Evolutionary conservation across 1,140 invertebrate species (phyloP).

Genomic region (Cataglyphis hispanica): DNA sequence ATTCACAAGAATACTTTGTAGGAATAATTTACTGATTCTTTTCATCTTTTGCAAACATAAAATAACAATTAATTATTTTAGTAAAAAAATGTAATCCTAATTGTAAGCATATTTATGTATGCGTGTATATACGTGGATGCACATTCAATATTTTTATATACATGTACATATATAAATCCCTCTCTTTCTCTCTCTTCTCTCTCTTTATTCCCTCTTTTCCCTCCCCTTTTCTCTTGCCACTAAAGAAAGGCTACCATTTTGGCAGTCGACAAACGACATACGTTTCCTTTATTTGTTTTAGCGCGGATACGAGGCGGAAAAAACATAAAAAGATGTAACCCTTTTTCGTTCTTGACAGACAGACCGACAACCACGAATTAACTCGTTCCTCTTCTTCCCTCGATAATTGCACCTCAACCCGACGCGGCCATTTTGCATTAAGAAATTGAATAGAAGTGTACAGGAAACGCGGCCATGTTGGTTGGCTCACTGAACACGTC

Average conservation of each 20-base stretch:
- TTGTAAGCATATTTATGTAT: background rate
- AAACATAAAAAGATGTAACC: constrained; percentile 70
- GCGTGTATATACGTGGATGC: background rate
- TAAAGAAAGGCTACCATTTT: constrained; percentile 48
- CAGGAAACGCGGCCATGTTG: constrained; percentile 78
- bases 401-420: constrained; percentile 75
- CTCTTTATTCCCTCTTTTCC: background rate
- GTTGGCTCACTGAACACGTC: constrained; percentile 37
- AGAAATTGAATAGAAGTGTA: constrained; percentile 79
- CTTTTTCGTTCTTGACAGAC: constrained; percentile 70
- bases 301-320: constrained; percentile 14
- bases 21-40: too few species aligned
- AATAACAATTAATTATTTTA: constrained; percentile 13
- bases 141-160: too few species aligned
- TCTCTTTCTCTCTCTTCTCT: too few species aligned
- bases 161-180: background rate
- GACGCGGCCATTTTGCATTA: constrained; percentile 74
- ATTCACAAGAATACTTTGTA: background rate
- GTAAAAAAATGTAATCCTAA: background rate
- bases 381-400: constrained; percentile 65
- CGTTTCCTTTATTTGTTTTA: constrained; percentile 74
- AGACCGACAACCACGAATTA: constrained; percentile 82
- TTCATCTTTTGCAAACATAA: background rate
- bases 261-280: constrained; percentile 8
- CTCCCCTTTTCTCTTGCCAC: background rate